phyloP scores from a whole-genome alignment of 1,140 invertebrate genomes.

The Drosophila oshimai region DNA sequence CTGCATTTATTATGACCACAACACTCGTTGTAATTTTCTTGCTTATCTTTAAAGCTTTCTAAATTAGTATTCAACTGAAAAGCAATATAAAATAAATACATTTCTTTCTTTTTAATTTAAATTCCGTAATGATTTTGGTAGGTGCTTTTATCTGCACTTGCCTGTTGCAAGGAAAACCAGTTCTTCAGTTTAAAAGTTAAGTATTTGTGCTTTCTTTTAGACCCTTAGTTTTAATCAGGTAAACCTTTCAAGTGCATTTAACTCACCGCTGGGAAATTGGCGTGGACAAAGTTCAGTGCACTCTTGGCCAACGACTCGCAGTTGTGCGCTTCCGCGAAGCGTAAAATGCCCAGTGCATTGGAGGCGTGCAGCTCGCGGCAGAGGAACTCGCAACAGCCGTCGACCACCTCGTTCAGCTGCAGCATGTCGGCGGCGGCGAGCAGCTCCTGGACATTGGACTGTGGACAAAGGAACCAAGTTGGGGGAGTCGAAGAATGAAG shows the following conservation, averaged over 20 bases:
- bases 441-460: conserved; percentile 94
- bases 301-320: conserved; percentile 91
- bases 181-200: no score
- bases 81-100: no score
- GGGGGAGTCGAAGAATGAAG: no score
- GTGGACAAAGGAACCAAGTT: no score
- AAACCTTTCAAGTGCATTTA: neutral
- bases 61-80: no score
- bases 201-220: neutral
- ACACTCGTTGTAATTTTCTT: no score
- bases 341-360: conserved; percentile 94
- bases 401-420: conserved; percentile 92
- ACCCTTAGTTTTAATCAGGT: neutral
- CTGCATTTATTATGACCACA: no score
- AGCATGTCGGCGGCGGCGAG: conserved; percentile 96
- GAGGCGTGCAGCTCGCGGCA: conserved; percentile 93
- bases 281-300: conserved; percentile 92
- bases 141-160: no score
- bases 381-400: conserved; percentile 93
- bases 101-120: no score
- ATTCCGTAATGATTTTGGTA: no score
- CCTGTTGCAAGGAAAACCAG: no score
- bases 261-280: conserved; percentile 92
- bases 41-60: no score
- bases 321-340: conserved; percentile 96